Base-by-base conservation (phyloP, 1,140 invertebrate genomes). In the Lutraria rhynchaena region DNA sequence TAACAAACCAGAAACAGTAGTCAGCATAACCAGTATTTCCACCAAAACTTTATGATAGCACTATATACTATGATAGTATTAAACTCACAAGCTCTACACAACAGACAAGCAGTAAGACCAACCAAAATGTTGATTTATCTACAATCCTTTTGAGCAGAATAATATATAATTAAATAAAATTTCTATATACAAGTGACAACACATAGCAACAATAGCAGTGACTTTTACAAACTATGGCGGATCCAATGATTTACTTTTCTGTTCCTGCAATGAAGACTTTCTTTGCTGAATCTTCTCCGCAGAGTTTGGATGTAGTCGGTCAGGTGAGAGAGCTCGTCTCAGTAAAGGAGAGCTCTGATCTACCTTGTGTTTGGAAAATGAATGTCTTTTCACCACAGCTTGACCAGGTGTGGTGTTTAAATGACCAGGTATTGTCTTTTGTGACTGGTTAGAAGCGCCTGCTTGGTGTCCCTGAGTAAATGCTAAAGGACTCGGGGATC, bases 261-360 rank as follows among this genome's bases (percentile, higher is more conserved):
- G 84, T 60, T 90, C 88, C 74, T 90, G 89, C 46, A 90, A 75
- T 13, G 89, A 90, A 4, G 84, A 78, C 73, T 90, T 90, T 46
- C 89, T 85, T 63, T 86, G 85, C 41, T 83, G 82, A 22, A 81
- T 22, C 22, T 90, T 90, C 61, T 91, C 88, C 19, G 91, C 90
- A 2, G 90, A 88, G 60, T 88, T 91, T 35, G 91, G 95, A 81
- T 92, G 92, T 4, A 95, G 91, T 76, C 97, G 94, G 92, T 99
- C 97, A 0, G 97, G 97, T 24, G 96, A 98, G 11, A 98, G 91
- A 0, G 97, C 97, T 63, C 98, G 93, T 41, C 98, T 93, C 17
- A 98, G 92, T 13, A 99, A 92, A 0, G 98, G 97, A 0, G 97
- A 98, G 55, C 96, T 96, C 15, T 97, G 97, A 87, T 98, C 97